A percentile compares a stretch with the other conserved stretches of the same genome.
These are phyloP conservation scores for Hybognathus amarus DNA, from an alignment of 2,797 vertebrate genomes.

Conservation along the genomic window DNA sequence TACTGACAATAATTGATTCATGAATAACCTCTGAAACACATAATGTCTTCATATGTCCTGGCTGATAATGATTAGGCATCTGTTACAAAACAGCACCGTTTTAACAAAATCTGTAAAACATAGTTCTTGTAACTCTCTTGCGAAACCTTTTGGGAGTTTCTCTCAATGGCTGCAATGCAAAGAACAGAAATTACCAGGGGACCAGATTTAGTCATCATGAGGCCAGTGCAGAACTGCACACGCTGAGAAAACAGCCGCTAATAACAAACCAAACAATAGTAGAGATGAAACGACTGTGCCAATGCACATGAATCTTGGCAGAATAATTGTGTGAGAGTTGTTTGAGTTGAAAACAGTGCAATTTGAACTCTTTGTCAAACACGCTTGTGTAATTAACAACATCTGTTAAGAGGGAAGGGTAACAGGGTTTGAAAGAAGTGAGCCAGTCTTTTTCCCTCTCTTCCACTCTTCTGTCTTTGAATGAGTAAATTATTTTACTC, in stretches of 20 bases:
- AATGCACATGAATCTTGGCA: conserved; percentile 85
- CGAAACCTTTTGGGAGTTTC: background rate
- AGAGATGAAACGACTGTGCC: conserved; percentile 79
- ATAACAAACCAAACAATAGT: conserved; percentile 91
- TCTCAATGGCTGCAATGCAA: conserved; percentile 5
- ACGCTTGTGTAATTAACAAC: conserved; percentile 86
- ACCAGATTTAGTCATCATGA: conserved; percentile 72
- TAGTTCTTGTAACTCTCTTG: background rate
- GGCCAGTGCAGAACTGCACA: conserved; percentile 60
- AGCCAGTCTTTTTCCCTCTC: conserved; percentile 54
- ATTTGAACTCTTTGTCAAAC: conserved; percentile 82
- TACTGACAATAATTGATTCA: background rate
- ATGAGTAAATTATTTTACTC: conserved; percentile 46
- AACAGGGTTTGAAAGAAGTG: conserved; percentile 68
- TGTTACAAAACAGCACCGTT: conserved; percentile 1
- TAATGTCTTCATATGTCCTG: background rate
- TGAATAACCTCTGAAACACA: background rate
- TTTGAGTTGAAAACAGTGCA: conserved; percentile 85
- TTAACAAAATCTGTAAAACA: background rate
- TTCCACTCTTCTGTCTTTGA: conserved; percentile 38
- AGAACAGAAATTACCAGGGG: conserved; percentile 45
- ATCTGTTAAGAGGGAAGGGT: conserved; percentile 76
- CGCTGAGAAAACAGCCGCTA: conserved; percentile 80
- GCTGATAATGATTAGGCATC: background rate
- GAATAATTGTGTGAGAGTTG: conserved; percentile 88